Percentiles rank a stretch among this genome's conserved stretches.
Evolutionary conservation across 2,888 invertebrate genomes (phyloP).

Genomic region (Pterobdella sp.): DNA sequence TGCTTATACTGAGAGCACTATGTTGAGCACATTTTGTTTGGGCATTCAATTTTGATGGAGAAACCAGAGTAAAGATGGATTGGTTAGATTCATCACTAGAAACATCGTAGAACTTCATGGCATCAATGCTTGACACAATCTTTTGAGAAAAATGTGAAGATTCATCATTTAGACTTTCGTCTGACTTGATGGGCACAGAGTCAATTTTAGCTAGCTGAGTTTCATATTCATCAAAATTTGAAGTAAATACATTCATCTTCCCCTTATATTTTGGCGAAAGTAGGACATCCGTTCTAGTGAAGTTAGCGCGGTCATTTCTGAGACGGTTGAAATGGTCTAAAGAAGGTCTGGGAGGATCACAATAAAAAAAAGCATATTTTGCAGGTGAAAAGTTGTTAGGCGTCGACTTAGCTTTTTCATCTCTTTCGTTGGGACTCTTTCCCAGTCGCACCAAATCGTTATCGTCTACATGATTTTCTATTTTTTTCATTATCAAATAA

Average conservation of each 20-base stretch:
- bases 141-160: neutral
- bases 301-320: conserved; percentile 15
- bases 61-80: conserved; percentile 24
- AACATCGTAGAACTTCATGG: neutral
- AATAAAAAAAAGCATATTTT: conserved; percentile 26
- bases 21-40: neutral
- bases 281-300: conserved; percentile 23
- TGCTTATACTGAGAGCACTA: conserved; percentile 5
- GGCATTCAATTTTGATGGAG: conserved; percentile 14
- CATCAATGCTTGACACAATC: neutral
- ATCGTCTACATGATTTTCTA: neutral
- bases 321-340: neutral
- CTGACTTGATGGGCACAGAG: conserved; percentile 23
- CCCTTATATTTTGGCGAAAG: conserved; percentile 25
- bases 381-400: conserved; percentile 27
- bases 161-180: conserved; percentile 20
- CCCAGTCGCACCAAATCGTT: conserved; percentile 1
- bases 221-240: conserved; percentile 26
- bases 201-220: conserved; percentile 25
- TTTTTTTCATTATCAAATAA: neutral
- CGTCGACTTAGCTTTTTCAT: conserved; percentile 19
- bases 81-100: conserved; percentile 9
- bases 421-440: neutral
- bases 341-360: conserved; percentile 6
- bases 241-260: conserved; percentile 21